Percentiles rank a stretch among this genome's conserved stretches.
Evolutionary conservation across 1,140 invertebrate species (phyloP).

Genomic region (Yoshiicerus persimilis): DNA sequence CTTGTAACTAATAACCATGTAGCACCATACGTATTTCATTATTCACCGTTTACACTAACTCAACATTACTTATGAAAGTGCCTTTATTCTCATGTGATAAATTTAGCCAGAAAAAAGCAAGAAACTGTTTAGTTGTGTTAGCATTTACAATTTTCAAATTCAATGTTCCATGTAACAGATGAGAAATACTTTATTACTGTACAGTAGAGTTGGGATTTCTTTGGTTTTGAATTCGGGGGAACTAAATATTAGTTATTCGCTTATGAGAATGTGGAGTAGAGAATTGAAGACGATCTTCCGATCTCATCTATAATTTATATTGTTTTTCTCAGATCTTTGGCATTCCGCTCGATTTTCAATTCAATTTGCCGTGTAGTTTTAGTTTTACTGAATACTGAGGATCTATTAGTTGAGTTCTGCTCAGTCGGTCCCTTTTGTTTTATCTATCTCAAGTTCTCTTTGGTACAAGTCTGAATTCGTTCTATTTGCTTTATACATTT

Average conservation of each 20-base stretch:
- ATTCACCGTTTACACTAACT: background rate
- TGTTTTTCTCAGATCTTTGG: background rate
- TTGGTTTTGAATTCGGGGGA: background rate
- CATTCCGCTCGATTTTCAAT: background rate
- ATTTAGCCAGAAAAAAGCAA: background rate
- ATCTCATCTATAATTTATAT: background rate
- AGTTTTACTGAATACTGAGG: background rate
- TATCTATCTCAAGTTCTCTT: background rate
- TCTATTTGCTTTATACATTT: background rate
- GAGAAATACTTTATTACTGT: no score
- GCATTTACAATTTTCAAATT: no score
- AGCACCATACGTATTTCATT: background rate
- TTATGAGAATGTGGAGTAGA: background rate
- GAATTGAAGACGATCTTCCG: background rate
- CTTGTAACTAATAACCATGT: no score
- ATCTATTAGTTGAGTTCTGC: background rate
- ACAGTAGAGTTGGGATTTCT: no score
- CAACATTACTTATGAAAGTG: background rate
- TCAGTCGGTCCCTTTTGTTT: background rate
- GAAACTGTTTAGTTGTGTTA: no score
- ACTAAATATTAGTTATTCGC: no score
- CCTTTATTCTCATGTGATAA: background rate
- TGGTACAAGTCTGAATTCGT: background rate
- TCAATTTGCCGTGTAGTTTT: background rate
- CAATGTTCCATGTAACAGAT: no score